Evolutionary conservation across 53 echinoderm and acorn worm species (phyloP).

Genomic region (Apostichopus leukothele): DNA sequence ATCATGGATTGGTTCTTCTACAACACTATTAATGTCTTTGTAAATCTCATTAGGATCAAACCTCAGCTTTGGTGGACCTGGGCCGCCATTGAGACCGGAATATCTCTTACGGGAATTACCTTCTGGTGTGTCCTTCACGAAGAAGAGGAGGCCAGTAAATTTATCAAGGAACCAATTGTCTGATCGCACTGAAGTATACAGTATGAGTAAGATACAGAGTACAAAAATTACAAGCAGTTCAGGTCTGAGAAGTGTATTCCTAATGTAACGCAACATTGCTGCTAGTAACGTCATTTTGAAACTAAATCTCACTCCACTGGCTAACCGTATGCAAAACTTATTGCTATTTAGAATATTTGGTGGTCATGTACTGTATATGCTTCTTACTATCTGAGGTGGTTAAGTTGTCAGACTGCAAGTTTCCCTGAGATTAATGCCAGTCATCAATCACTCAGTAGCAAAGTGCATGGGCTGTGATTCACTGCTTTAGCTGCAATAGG

Average conservation of each 20-base stretch:
- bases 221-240: conserved; percentile 16
- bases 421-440: too few species aligned
- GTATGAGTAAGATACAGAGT: neutral
- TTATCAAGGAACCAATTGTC: conserved; percentile 35
- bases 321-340: too few species aligned
- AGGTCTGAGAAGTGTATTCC: conserved; percentile 13
- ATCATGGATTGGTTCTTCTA: neutral
- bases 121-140: neutral
- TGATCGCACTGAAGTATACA: conserved; percentile 27
- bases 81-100: neutral
- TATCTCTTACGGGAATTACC: neutral
- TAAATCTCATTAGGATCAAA: conserved; percentile 23
- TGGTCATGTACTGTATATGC: too few species aligned
- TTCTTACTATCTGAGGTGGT: too few species aligned
- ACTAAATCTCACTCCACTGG: too few species aligned
- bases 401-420: too few species aligned
- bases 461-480: too few species aligned
- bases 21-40: neutral
- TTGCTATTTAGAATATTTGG: too few species aligned
- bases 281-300: conserved; percentile 27
- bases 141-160: conserved; percentile 16
- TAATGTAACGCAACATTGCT: conserved; percentile 20
- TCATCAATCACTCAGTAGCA: too few species aligned
- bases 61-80: conserved; percentile 16
- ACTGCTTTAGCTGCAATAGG: too few species aligned